Evolutionary conservation across 1,140 invertebrate species (phyloP).

Genomic region (Drosophila sp.): DNA sequence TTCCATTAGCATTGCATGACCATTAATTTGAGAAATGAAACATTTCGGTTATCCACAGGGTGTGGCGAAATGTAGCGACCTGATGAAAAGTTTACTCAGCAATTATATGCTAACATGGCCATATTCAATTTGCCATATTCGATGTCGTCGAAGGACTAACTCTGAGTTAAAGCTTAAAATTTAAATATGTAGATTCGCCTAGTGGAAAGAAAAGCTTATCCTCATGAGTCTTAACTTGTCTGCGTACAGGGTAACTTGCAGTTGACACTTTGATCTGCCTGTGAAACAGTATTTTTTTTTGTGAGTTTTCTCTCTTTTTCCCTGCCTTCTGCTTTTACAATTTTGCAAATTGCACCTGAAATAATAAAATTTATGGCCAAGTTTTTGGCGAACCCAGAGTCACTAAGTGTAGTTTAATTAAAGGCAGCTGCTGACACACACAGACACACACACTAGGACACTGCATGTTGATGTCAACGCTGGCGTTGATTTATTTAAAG

Average conservation of each 20-base stretch:
- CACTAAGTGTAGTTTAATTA: slow-evolving; percentile 64
- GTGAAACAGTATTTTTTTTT: not conserved
- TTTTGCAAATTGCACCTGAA: slow-evolving; percentile 20
- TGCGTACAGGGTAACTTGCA: not conserved
- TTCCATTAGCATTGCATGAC: too few relatives aligned
- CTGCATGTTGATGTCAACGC: slow-evolving; percentile 51
- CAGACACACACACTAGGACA: slow-evolving; percentile 31
- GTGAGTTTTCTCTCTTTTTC: not conserved
- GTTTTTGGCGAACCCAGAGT: slow-evolving; percentile 23
- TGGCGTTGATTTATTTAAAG: slow-evolving; percentile 73
- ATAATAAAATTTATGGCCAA: slow-evolving; percentile 50
- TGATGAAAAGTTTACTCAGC: too few relatives aligned
- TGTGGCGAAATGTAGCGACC: too few relatives aligned
- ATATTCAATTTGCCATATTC: too few relatives aligned
- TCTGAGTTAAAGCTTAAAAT: too few relatives aligned
- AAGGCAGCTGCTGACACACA: slow-evolving; percentile 59
- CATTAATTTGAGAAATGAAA: too few relatives aligned
- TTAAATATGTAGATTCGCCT: too few relatives aligned
- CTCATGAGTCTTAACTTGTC: not conserved
- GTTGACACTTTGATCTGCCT: not conserved
- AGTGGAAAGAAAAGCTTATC: too few relatives aligned
- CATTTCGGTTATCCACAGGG: too few relatives aligned
- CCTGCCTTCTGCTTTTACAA: not conserved
- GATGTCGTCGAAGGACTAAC: too few relatives aligned
- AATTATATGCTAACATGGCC: too few relatives aligned